A percentile compares a stretch with the other conserved stretches of the same genome.
Evolutionary conservation across 2,888 invertebrate genomes (phyloP).

Genomic region (Drosophila rubida): DNA sequence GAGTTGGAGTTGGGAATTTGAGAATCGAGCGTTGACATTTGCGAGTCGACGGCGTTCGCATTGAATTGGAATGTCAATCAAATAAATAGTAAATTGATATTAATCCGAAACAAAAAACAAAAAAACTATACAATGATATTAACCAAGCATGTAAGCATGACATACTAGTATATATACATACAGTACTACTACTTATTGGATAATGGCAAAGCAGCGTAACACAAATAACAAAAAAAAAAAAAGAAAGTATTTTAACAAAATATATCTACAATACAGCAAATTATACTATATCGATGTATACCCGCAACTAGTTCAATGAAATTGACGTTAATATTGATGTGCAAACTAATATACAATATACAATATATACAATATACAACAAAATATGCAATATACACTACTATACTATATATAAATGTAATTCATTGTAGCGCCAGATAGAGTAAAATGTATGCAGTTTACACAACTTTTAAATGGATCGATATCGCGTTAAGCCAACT

Average conservation of each 20-base stretch:
- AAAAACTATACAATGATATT: slow-evolving; percentile 14
- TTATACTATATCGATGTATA: not conserved
- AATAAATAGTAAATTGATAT: slow-evolving; percentile 1
- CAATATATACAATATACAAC: not conserved
- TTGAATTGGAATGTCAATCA: slow-evolving; percentile 1
- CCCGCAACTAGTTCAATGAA: slow-evolving; percentile 5
- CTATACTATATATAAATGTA: not conserved
- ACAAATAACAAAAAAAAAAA: not conserved
- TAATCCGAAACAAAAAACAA: not conserved
- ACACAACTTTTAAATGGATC: slow-evolving; percentile 7
- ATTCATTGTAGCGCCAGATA: not conserved
- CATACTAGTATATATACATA: not conserved
- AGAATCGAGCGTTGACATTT: not conserved
- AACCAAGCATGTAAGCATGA: not conserved
- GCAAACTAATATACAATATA: slow-evolving; percentile 10
- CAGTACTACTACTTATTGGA: not conserved
- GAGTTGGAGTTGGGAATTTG: not conserved
- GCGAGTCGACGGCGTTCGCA: not conserved
- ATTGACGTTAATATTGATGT: slow-evolving; percentile 10
- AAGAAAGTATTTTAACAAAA: slow-evolving; percentile 6
- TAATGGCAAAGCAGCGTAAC: slow-evolving; percentile 20
- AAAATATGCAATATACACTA: not conserved
- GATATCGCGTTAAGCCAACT: not conserved
- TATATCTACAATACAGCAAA: not conserved
- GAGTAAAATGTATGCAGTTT: not conserved